Evolutionary conservation across 2,888 invertebrate genomes (phyloP).

Genomic region (Epinotia ramella): DNA sequence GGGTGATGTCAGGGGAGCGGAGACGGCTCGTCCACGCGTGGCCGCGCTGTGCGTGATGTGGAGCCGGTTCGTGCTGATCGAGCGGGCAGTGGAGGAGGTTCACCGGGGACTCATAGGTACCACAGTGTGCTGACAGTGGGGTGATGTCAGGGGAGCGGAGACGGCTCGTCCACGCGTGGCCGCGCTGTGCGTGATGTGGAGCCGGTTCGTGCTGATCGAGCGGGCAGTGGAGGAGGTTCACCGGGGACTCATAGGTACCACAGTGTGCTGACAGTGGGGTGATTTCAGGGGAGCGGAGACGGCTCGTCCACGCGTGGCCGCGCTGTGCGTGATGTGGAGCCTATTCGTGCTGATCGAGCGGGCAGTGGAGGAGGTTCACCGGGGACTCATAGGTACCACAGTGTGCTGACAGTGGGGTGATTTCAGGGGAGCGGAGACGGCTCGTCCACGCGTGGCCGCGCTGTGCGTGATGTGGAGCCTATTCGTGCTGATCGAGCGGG

Average conservation of each 20-base stretch:
- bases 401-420: constrained; percentile 87
- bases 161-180: constrained; percentile 97
- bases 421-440: constrained; percentile 96
- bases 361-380: too few relatives aligned
- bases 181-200: constrained; percentile 98
- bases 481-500: constrained; percentile 98
- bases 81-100: too few relatives aligned
- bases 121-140: too few relatives aligned
- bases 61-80: too few relatives aligned
- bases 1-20: too few relatives aligned
- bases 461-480: constrained; percentile 99
- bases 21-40: too few relatives aligned
- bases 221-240: constrained; percentile 97
- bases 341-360: constrained; percentile 10
- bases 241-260: constrained; percentile 89
- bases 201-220: constrained; percentile 98
- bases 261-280: neutral
- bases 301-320: neutral
- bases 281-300: too few relatives aligned
- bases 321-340: constrained; percentile 20
- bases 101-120: too few relatives aligned
- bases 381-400: constrained; percentile 9
- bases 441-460: constrained; percentile 92
- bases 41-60: too few relatives aligned
- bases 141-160: constrained; percentile 97